Evolutionary conservation across 2,888 invertebrate species (phyloP).

Genomic region (Eilema sororculum): DNA sequence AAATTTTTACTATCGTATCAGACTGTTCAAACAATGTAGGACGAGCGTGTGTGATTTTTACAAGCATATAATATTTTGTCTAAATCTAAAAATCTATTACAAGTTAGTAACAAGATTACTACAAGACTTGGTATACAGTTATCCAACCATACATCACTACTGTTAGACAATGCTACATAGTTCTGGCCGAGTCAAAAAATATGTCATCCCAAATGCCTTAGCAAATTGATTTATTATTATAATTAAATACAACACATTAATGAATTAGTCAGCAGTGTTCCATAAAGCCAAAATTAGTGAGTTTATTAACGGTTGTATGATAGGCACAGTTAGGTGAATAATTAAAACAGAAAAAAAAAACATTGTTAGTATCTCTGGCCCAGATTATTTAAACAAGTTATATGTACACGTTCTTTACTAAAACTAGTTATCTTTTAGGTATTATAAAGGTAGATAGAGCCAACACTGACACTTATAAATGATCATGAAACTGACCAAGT

Average conservation of each 20-base stretch:
- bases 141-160: not conserved
- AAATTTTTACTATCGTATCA: too few species aligned
- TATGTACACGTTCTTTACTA: not conserved
- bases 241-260: conserved; percentile 18
- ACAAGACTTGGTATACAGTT: not conserved
- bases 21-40: too few species aligned
- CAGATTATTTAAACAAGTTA: conserved; percentile 1
- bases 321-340: not conserved
- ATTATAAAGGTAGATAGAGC: not conserved
- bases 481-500: not conserved
- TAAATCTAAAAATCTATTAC: too few species aligned
- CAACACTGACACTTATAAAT: not conserved
- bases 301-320: not conserved
- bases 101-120: too few species aligned
- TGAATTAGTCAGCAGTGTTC: not conserved
- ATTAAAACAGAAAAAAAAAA: not conserved
- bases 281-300: not conserved
- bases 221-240: not conserved
- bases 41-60: too few species aligned
- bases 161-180: conserved; percentile 1
- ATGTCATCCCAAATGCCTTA: not conserved
- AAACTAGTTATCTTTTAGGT: not conserved
- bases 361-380: not conserved
- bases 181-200: not conserved
- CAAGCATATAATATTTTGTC: too few species aligned